Evolutionary conservation across 2,888 invertebrate species (phyloP), one percentile per base, ranked within the genome.

Genomic region (Pristionchus mayeri): DNA sequence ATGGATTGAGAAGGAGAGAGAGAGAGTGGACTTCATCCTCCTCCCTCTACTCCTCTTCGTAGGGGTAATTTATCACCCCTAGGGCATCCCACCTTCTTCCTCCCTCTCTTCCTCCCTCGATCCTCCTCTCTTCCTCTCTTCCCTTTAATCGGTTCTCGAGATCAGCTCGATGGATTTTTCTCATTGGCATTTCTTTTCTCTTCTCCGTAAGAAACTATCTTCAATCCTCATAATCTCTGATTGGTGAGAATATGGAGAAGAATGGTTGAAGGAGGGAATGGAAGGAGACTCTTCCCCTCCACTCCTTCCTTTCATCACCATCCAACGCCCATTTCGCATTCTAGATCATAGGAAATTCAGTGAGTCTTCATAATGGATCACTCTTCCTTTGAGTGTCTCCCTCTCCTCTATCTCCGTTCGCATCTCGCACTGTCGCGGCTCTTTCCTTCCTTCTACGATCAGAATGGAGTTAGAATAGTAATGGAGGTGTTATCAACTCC

Each of bases 141-240:
- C 27, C 71, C 71, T 1, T 21, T 67, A 67, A 67, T 67, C 67
- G 67, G 67, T 67, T 67, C 67, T 67, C 67, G 67, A 67, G 13
- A 67, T 67, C 67, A 13, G 4, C 37, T 67, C 34, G 21, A 21
- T 37, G 34, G 57, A 57, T 57, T 27, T 57, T 44, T 11, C 57
- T n/a, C n/a, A n/a, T n/a, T n/a, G n/a, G n/a, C 57, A 27, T 57
- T 57, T 24, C 57, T 24, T 57, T 27, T 57, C 13, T 27, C 60
- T 30, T 57, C 24, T 6, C 6, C 67, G 37, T 40, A 21, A n/a
- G 67, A 71, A 63, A 40, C n/a, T 71, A 21, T 71, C 67, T 40
- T 71, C 27, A 9, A 16, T 40, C n/a, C 40, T 2, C 2, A 21
- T 34, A 71, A n/a, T 71, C 4, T 71, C 40, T 71, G 21, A 0